These are phyloP conservation scores for Hippocampus barbouri DNA, from an alignment of 2,113 vertebrate species.

Conservation along the genomic window DNA sequence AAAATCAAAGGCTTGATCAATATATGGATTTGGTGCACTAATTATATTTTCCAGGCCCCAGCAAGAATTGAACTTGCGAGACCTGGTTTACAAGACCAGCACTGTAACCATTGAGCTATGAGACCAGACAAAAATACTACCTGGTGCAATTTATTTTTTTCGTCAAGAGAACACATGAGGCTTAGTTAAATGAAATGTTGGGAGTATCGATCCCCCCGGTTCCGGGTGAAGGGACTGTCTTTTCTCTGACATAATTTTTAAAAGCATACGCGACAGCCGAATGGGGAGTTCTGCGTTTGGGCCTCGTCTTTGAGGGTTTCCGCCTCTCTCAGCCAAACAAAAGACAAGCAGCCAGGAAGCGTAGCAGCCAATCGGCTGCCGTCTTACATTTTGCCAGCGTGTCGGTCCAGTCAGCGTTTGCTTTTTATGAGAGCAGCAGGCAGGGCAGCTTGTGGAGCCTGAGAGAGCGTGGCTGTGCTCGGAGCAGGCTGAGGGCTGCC, in stretches of 20 bases:
- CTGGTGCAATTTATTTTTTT: too few relatives aligned
- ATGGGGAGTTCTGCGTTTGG: conserved; percentile 3
- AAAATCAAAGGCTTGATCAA: too few relatives aligned
- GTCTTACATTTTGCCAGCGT: conserved; percentile 81
- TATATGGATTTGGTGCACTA: neutral
- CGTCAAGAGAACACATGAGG: neutral
- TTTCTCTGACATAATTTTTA: neutral
- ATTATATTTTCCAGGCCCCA: neutral
- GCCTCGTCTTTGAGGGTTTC: conserved; percentile 79
- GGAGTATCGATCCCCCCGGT: neutral
- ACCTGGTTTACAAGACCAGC: conserved; percentile 9
- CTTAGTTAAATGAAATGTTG: neutral
- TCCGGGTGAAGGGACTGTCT: neutral
- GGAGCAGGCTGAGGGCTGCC: conserved; percentile 89
- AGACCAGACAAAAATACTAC: neutral
- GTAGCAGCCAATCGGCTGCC: conserved; percentile 87
- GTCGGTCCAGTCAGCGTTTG: conserved; percentile 81
- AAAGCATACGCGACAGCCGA: neutral
- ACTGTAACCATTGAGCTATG: conserved; percentile 7
- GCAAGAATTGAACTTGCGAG: conserved; percentile 6
- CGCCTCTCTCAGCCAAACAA: conserved; percentile 87
- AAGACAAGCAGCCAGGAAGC: conserved; percentile 97
- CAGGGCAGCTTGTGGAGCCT: conserved; percentile 77
- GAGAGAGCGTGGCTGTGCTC: conserved; percentile 92
- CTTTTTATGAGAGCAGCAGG: conserved; percentile 85